Conservation (phyloP, 1,140 invertebrate genomes). For the Ridgeia piscesae region DNA sequence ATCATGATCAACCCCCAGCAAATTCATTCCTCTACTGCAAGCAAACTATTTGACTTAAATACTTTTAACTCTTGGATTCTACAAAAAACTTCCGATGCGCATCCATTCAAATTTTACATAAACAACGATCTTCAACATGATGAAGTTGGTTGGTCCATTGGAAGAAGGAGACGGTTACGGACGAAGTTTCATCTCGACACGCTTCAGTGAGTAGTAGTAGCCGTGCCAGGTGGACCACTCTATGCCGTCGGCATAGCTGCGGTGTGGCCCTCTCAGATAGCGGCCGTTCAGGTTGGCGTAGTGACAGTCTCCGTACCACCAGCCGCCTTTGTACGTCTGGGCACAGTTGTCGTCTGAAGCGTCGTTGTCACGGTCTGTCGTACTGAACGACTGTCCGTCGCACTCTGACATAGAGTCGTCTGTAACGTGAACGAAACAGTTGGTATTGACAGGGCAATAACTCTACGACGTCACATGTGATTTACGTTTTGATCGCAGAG, state of each 20-base stretch:
- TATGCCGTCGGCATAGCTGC: slow-evolving; percentile 47
- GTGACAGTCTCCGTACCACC: slow-evolving; percentile 51
- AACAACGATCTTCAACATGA: background rate
- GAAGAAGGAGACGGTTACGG: background rate
- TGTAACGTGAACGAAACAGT: background rate
- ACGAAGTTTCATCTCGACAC: slow-evolving; percentile 42
- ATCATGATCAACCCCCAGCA: too few relatives aligned
- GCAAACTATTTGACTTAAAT: too few relatives aligned
- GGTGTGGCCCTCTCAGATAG: slow-evolving; percentile 43
- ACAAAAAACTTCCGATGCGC: too few relatives aligned
- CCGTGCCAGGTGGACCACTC: slow-evolving; percentile 54
- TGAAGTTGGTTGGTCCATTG: too few relatives aligned
- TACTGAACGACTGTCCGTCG: slow-evolving; percentile 21
- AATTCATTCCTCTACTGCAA: too few relatives aligned
- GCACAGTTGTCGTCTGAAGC: slow-evolving; percentile 20
- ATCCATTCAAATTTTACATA: background rate
- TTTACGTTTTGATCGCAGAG: too few relatives aligned
- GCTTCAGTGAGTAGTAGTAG: slow-evolving; percentile 51
- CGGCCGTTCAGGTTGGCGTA: slow-evolving; percentile 50
- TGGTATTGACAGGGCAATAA: background rate
- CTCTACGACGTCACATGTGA: too few relatives aligned
- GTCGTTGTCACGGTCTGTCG: slow-evolving; percentile 23
- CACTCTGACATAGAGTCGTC: slow-evolving; percentile 15
- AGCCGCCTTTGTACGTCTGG: slow-evolving; percentile 29
- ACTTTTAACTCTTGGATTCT: too few relatives aligned